phyloP scores from a whole-genome alignment of 2,113 vertebrate species.

The Labeo rohita region DNA sequence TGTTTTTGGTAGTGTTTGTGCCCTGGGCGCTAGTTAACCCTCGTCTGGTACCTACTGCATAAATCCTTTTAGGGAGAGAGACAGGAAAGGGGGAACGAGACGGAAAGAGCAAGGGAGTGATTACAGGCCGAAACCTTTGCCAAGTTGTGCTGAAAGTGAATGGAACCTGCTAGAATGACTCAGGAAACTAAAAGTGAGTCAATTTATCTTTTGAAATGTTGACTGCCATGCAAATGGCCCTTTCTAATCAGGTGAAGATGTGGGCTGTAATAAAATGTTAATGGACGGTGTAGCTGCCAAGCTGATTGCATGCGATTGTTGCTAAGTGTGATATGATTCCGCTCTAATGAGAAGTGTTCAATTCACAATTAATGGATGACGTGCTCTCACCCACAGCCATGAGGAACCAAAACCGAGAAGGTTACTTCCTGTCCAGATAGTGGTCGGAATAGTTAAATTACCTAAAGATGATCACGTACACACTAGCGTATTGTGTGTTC shows the following conservation, averaged over 20 bases:
- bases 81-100: constrained; percentile 6
- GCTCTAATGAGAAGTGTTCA: constrained; percentile 38
- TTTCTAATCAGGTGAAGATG: constrained; percentile 34
- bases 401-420: constrained; percentile 20
- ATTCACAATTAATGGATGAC: constrained; percentile 28
- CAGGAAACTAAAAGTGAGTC: constrained; percentile 13
- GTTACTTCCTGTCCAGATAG: constrained; percentile 5
- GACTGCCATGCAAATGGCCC: constrained; percentile 26
- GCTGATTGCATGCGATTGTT: constrained; percentile 26
- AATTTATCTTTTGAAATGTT: constrained; percentile 40
- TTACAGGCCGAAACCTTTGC: constrained; percentile 11
- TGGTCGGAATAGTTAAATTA: not conserved
- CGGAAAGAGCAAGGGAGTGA: not conserved
- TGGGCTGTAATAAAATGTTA: constrained; percentile 39
- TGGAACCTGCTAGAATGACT: constrained; percentile 16
- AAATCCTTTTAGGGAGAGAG: constrained; percentile 1
- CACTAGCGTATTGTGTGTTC: not conserved
- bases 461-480: not conserved
- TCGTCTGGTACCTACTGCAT: not conserved
- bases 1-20: not conserved
- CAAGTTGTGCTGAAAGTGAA: constrained; percentile 20
- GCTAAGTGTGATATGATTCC: constrained; percentile 32
- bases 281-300: constrained; percentile 10
- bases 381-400: not conserved
- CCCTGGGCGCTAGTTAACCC: not conserved